These are phyloP conservation scores for Cryptocephalus moraei DNA, from an alignment of 2,888 invertebrate species.

Conservation along the genomic window DNA sequence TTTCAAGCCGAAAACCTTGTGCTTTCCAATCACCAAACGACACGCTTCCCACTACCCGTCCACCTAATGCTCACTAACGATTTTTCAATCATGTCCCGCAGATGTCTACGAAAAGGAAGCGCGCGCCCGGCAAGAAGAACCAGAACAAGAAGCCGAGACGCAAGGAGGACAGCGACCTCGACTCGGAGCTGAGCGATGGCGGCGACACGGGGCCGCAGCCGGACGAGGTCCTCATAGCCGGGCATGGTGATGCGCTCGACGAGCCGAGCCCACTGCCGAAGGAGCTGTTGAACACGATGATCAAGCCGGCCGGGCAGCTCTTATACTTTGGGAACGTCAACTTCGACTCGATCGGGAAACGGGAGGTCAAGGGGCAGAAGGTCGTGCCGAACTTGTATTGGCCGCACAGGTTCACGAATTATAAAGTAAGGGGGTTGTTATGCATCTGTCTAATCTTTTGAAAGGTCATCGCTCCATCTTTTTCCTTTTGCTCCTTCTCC, in stretches of 20 bases:
- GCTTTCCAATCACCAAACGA: too few species aligned
- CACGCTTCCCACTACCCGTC: too few species aligned
- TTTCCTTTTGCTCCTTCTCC: too few species aligned
- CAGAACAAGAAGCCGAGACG: conserved; percentile 30
- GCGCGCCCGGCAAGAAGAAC: conserved; percentile 31
- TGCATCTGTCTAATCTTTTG: too few species aligned
- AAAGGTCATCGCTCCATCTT: too few species aligned
- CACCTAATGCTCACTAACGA: too few species aligned
- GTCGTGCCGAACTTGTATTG: conserved; percentile 65
- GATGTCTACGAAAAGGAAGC: conserved; percentile 35
- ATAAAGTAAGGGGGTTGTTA: conserved; percentile 46
- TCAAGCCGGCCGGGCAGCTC: conserved; percentile 62
- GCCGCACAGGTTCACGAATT: conserved; percentile 68
- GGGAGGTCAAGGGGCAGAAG: conserved; percentile 59
- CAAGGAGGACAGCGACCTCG: conserved; percentile 36
- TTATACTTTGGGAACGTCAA: conserved; percentile 79
- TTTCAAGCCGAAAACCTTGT: too few species aligned
- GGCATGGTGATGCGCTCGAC: conserved; percentile 44
- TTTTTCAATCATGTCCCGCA: too few species aligned
- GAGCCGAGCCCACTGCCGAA: conserved; percentile 54
- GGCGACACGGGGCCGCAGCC: conserved; percentile 37
- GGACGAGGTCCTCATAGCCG: conserved; percentile 45
- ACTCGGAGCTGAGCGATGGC: conserved; percentile 36
- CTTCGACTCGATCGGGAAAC: conserved; percentile 81
- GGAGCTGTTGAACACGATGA: conserved; percentile 53